Conservation (phyloP, 2,797 vertebrate species). For the Melanotaenia pygmaea region DNA sequence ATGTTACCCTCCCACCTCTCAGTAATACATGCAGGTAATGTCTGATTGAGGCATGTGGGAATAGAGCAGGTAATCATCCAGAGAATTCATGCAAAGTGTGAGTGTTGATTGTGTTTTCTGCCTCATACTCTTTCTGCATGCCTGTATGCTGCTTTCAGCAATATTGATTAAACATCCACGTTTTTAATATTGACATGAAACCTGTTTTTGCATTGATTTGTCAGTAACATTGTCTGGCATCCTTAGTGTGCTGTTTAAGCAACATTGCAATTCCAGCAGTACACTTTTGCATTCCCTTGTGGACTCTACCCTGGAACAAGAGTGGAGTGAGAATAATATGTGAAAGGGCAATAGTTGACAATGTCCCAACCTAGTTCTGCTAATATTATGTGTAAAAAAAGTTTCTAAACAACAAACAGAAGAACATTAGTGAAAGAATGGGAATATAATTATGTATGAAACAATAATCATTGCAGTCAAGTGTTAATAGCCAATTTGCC, state of each 20-base stretch:
- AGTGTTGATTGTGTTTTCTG: not conserved
- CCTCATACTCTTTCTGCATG: not conserved
- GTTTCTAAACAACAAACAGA: not conserved
- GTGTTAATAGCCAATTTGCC: conserved; percentile 14
- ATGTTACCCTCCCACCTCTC: not conserved
- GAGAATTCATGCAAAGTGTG: not conserved
- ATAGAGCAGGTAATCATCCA: not conserved
- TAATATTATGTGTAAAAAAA: not conserved
- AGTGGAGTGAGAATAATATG: not conserved
- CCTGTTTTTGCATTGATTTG: not conserved
- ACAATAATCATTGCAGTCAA: conserved; percentile 13
- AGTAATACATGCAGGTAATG: not conserved
- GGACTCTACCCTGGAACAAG: not conserved
- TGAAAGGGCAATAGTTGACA: not conserved
- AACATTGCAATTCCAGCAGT: not conserved
- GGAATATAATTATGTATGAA: conserved; percentile 16
- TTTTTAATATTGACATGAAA: not conserved
- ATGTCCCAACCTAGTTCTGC: not conserved
- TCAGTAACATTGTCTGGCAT: not conserved
- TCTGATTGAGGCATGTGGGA: not conserved
- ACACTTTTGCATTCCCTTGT: not conserved
- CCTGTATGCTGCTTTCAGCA: not conserved
- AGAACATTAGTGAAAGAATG: conserved; percentile 7
- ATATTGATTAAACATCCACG: not conserved
- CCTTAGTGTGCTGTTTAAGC: not conserved